A percentile compares a stretch with the other conserved stretches of the same genome.
Conservation (phyloP, 2,113 vertebrate genomes). For the Bujurquina vittata region DNA sequence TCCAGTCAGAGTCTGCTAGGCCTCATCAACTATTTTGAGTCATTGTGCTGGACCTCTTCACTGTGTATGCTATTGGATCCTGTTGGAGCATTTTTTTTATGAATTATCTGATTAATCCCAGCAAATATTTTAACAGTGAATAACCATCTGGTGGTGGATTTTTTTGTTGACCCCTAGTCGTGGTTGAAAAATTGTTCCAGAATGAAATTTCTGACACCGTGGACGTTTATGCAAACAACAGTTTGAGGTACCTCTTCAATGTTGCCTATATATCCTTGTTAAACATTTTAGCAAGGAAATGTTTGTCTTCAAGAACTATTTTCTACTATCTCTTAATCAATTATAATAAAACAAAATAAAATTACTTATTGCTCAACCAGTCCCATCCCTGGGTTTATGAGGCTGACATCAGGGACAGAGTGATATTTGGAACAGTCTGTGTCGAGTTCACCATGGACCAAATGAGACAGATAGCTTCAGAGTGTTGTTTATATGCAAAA, state of each 20-base stretch:
- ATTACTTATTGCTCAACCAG: background rate
- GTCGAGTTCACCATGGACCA: too few species aligned
- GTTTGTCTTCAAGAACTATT: background rate
- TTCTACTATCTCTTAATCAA: background rate
- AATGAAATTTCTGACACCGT: background rate
- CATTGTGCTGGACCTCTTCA: background rate
- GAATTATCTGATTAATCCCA: background rate
- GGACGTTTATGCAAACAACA: fast-evolving
- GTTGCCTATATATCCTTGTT: background rate
- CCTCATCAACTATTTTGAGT: background rate
- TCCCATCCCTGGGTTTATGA: background rate
- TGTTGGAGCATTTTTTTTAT: background rate
- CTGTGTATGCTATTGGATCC: background rate
- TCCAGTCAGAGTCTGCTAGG: background rate
- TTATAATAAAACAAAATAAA: background rate
- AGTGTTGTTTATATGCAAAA: too few species aligned
- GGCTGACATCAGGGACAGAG: background rate
- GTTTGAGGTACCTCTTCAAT: background rate
- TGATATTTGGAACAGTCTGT: too few species aligned
- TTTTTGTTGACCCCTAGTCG: background rate
- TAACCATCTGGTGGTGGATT: background rate
- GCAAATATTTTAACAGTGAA: background rate
- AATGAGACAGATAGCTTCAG: too few species aligned
- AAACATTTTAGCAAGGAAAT: background rate
- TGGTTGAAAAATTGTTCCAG: background rate